Evolutionary conservation across 2,888 invertebrate species (phyloP).

Genomic region (Galerucella nymphaeae): DNA sequence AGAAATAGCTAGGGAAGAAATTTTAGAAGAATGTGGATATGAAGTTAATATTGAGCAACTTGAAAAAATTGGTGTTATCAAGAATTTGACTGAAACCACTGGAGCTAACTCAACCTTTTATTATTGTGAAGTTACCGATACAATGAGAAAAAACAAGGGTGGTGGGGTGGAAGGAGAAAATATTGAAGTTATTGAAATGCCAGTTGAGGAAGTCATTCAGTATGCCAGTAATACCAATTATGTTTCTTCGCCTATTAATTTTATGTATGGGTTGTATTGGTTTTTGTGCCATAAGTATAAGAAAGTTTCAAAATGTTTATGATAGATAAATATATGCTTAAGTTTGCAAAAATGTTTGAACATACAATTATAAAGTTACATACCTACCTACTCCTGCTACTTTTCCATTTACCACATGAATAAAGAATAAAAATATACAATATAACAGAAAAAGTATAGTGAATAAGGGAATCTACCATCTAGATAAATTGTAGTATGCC

Average conservation of each 20-base stretch:
- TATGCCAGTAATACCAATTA: conserved; percentile 68
- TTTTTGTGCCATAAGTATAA: conserved; percentile 67
- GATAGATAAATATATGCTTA: not conserved
- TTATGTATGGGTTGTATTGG: conserved; percentile 81
- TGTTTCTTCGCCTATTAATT: conserved; percentile 77
- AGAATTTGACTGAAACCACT: conserved; percentile 81
- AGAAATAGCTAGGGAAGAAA: conserved; percentile 86
- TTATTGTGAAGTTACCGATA: conserved; percentile 89
- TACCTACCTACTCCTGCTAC: too few species aligned
- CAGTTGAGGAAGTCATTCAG: conserved; percentile 74
- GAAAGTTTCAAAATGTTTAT: not conserved
- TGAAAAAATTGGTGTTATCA: conserved; percentile 74
- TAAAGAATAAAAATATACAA: too few species aligned
- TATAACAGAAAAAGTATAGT: too few species aligned
- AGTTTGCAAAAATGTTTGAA: too few species aligned
- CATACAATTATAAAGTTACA: too few species aligned
- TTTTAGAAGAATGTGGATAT: conserved; percentile 94
- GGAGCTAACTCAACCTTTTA: conserved; percentile 83
- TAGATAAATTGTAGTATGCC: too few species aligned
- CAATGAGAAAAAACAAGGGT: conserved; percentile 76
- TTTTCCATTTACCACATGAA: too few species aligned
- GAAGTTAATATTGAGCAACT: conserved; percentile 74
- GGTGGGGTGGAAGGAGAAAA: conserved; percentile 87
- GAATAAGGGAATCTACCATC: too few species aligned
- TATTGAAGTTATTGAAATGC: conserved; percentile 88